Conservation (phyloP, 1,140 invertebrate genomes). For the Octopus sinensis region DNA sequence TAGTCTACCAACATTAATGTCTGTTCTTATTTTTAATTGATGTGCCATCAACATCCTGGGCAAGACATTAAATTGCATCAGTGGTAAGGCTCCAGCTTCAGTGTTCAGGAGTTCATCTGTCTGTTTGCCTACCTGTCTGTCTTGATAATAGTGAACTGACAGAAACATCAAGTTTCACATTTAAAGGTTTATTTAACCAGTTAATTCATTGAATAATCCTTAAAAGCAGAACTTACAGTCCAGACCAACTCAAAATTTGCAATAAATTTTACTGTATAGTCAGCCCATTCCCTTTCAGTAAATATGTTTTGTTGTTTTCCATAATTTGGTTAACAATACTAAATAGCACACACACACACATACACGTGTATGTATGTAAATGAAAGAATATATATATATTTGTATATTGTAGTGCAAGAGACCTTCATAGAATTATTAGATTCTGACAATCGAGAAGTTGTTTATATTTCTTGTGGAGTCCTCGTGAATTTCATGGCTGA, state of each 20-base stretch:
- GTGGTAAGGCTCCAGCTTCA: too few relatives aligned
- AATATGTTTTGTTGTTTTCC: background rate
- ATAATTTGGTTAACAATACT: background rate
- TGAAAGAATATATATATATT: background rate
- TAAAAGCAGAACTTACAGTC: background rate
- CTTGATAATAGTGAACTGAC: too few relatives aligned
- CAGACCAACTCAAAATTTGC: background rate
- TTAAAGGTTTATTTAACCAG: too few relatives aligned
- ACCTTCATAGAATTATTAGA: slow-evolving; percentile 61
- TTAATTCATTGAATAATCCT: too few relatives aligned
- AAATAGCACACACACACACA: background rate
- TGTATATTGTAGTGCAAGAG: slow-evolving; percentile 58
- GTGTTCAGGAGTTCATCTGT: too few relatives aligned
- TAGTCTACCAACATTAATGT: too few relatives aligned
- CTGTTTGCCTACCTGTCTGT: too few relatives aligned
- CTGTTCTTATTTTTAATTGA: too few relatives aligned
- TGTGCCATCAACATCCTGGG: too few relatives aligned
- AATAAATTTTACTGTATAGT: background rate
- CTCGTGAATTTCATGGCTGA: slow-evolving; percentile 71
- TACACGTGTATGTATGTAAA: background rate
- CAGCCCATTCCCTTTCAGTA: background rate
- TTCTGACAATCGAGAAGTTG: slow-evolving; percentile 62
- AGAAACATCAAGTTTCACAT: too few relatives aligned
- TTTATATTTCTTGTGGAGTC: slow-evolving; percentile 67
- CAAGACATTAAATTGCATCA: too few relatives aligned